Conservation (phyloP, 2,113 vertebrate genomes). For the Candoia aspera region DNA sequence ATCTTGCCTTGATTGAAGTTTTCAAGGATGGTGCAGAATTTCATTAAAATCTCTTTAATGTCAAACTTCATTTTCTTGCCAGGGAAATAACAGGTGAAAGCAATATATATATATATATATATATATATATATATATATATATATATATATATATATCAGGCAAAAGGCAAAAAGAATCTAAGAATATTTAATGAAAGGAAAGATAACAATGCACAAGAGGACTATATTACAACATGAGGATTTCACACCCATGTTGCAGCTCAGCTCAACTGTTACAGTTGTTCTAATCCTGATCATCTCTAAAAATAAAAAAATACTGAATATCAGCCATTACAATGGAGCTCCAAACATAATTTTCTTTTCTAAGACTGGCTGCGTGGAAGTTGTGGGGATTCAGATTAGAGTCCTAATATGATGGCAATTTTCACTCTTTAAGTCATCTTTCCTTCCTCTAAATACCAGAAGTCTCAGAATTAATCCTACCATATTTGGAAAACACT, state of each 20-base stretch:
- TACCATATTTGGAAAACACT: neutral
- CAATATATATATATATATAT: constrained; percentile 4
- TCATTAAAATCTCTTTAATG: constrained; percentile 10
- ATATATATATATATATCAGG: constrained; percentile 26
- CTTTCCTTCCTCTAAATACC: neutral
- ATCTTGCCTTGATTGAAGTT: constrained; percentile 44
- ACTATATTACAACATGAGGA: constrained; percentile 41
- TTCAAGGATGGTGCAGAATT: constrained; percentile 6
- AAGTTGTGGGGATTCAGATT: neutral
- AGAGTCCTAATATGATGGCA: neutral
- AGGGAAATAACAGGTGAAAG: constrained; percentile 51
- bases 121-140: no score
- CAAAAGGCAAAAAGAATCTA: constrained; percentile 63
- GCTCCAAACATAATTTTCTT: neutral
- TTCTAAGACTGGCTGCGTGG: neutral
- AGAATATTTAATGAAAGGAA: constrained; percentile 47
- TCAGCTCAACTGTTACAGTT: constrained; percentile 44
- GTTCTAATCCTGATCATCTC: constrained; percentile 30
- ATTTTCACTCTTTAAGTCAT: neutral
- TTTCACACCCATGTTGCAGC: constrained; percentile 39
- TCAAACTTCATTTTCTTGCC: constrained; percentile 14
- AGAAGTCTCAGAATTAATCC: neutral
- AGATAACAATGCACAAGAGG: constrained; percentile 56
- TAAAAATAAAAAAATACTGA: neutral
- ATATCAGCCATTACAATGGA: neutral